Evolutionary conservation across 2,888 invertebrate genomes (phyloP).

Genomic region (Psylliodes chrysocephalus): DNA sequence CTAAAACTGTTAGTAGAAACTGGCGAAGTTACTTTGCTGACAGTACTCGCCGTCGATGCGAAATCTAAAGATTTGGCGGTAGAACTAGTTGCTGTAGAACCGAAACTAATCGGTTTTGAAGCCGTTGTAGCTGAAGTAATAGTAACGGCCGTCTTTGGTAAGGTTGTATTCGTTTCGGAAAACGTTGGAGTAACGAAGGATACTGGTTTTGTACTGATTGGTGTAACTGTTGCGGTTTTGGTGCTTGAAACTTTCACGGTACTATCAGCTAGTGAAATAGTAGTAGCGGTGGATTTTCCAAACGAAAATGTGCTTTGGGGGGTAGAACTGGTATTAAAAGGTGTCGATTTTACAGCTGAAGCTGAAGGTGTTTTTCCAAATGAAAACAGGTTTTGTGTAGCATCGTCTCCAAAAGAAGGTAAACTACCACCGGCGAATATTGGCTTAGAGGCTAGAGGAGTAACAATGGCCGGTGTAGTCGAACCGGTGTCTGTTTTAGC

Average conservation of each 20-base stretch:
- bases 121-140: conserved; percentile 9
- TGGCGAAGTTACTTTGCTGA: neutral
- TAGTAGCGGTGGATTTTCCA: neutral
- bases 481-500: conserved; percentile 30
- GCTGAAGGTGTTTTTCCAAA: conserved; percentile 20
- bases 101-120: conserved; percentile 54
- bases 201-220: conserved; percentile 6
- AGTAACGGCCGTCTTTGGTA: neutral
- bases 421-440: neutral
- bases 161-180: no score
- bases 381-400: conserved; percentile 3
- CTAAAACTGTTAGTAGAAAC: neutral
- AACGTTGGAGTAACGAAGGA: no score
- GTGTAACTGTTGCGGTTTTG: conserved; percentile 7
- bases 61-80: conserved; percentile 8
- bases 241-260: conserved; percentile 7
- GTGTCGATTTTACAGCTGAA: neutral
- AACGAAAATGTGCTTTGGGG: conserved; percentile 23
- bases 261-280: conserved; percentile 9
- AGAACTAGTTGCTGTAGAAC: conserved; percentile 48
- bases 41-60: neutral
- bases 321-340: neutral
- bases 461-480: neutral
- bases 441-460: neutral
- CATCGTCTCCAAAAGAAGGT: neutral